A percentile compares a stretch with the other conserved stretches of the same genome.
Evolutionary conservation across 2,888 invertebrate genomes (phyloP).

Genomic region (Parnassius apollo): DNA sequence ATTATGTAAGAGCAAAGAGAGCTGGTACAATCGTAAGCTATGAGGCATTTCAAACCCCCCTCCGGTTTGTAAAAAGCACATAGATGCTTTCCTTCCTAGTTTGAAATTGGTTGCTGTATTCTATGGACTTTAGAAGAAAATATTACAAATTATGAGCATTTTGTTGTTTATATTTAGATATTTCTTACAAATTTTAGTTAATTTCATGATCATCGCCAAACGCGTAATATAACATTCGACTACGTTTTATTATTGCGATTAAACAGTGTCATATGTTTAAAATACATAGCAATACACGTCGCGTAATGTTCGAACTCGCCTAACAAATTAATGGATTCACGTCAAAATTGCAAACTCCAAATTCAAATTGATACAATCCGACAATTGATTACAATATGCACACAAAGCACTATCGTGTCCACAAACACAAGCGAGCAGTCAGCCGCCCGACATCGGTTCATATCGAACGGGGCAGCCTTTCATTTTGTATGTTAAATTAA

Average conservation of each 20-base stretch:
- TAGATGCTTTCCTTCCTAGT: too few species aligned
- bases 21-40: too few species aligned
- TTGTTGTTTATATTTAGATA: too few species aligned
- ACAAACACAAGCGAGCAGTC: slow-evolving; percentile 77
- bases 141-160: too few species aligned
- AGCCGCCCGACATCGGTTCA: slow-evolving; percentile 71
- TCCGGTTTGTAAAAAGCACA: too few species aligned
- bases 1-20: too few species aligned
- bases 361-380: slow-evolving; percentile 73
- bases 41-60: too few species aligned
- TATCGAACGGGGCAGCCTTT: slow-evolving; percentile 75
- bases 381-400: slow-evolving; percentile 79
- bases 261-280: slow-evolving; percentile 21
- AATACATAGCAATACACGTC: slow-evolving; percentile 30
- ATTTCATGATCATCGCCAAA: slow-evolving; percentile 30
- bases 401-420: slow-evolving; percentile 69
- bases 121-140: too few species aligned
- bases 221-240: slow-evolving; percentile 14
- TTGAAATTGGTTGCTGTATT: too few species aligned
- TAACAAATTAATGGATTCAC: slow-evolving; percentile 69
- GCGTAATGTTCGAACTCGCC: slow-evolving; percentile 48
- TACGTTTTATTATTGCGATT: slow-evolving; percentile 21
- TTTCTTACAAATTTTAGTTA: slow-evolving; percentile 10
- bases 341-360: slow-evolving; percentile 76
- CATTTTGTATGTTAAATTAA: slow-evolving; percentile 81